Base-by-base conservation (phyloP, 2,113 vertebrate species). In the Leucoraja erinaceus region DNA sequence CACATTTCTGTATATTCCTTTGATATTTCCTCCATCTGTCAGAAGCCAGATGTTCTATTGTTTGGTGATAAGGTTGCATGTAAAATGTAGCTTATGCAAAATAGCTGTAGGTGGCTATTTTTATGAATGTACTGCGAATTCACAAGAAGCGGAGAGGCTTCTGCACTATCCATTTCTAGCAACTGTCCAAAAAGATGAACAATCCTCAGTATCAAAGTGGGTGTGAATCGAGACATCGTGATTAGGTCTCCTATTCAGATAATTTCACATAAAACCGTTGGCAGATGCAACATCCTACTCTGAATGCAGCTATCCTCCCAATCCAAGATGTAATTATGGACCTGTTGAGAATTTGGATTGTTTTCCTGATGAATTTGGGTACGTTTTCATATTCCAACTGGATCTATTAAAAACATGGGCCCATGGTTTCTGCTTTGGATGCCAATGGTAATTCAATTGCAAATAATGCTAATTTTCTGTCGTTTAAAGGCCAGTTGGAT, bases 1-100 rank as follows among this genome's bases (percentile, higher is more conserved):
- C 88, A 70, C 31, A 38, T 70, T 90, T 90, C 66, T 72, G 33
- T 91, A 11, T 74, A 91, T 68, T 91, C 90, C 90, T 91, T 91
- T 47, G 68, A 91, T 91, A 25, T 47, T 91, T 91, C 90, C 72
- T 91, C 90, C 90, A 91, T 91, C 90, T 91, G 68, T 91, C 72
- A 22, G 5, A 68, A 91, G 63, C 66, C 68, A 91, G 90, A 91
- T 54, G 90, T 91, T 68, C 90, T 91, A 72, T 74, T 91, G 38
- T 91, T 74, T 74, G 90, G 38, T 72, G 90, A 70, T 91, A 91
- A 91, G 90, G 90, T 91, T 91, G 68, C 90, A 74, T 91, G 66
- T 91, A 74, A 91, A 72, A 28, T 72, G 90, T 91, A 66, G 68
- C 68, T 72, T 70, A 91, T 91, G 90, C 38, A 74, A 91, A 91